Conservation (phyloP, 2,113 vertebrate species). For the Pachycephala philippinensis region DNA sequence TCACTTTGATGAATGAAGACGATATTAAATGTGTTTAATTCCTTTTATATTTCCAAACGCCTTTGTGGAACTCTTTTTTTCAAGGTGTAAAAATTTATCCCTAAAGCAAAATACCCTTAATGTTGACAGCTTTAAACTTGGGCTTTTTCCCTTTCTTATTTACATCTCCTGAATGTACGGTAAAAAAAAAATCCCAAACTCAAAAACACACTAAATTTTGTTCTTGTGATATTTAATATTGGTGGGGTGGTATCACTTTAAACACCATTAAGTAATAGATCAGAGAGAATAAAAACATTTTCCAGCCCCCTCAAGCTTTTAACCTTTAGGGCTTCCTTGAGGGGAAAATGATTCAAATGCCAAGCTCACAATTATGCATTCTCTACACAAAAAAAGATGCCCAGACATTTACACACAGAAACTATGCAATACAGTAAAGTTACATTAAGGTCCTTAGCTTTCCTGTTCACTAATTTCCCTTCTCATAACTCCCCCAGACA, state of each 20-base stretch:
- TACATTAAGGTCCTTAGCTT: conserved; percentile 51
- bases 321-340: conserved; percentile 57
- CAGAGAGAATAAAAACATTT: conserved; percentile 46
- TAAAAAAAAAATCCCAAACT: background rate
- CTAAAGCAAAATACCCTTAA: background rate
- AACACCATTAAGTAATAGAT: conserved; percentile 1
- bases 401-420: conserved; percentile 33
- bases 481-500: background rate
- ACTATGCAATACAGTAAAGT: conserved; percentile 56
- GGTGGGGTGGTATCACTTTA: background rate
- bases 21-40: background rate
- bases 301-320: conserved; percentile 16
- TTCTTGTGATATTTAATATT: background rate
- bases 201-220: background rate
- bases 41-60: background rate
- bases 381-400: background rate
- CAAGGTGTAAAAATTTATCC: background rate
- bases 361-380: conserved; percentile 45
- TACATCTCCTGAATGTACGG: background rate
- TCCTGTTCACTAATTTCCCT: conserved; percentile 11
- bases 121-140: background rate
- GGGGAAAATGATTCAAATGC: conserved; percentile 50
- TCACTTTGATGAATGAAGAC: background rate
- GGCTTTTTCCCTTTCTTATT: background rate
- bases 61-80: background rate